These are phyloP conservation scores for Laothoe populi DNA, from an alignment of 2,888 invertebrate genomes.

Conservation along the genomic window DNA sequence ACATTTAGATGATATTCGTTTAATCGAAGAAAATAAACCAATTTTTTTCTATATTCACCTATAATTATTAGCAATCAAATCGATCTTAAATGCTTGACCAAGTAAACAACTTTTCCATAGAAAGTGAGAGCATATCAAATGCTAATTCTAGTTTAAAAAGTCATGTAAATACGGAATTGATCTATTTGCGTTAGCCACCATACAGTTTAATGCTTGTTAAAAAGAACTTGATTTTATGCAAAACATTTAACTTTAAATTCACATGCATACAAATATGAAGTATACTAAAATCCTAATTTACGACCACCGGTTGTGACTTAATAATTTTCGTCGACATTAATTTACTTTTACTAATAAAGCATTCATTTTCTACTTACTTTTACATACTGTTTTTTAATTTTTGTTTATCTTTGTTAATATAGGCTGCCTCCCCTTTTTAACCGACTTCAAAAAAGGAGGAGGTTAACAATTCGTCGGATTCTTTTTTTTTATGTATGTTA, in stretches of 20 bases:
- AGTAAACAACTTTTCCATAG: background rate
- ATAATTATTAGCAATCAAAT: background rate
- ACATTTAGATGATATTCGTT: no score
- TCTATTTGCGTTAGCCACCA: background rate
- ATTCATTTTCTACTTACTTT: no score
- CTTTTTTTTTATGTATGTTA: no score
- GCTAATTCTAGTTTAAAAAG: background rate
- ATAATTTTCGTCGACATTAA: no score
- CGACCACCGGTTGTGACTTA: no score
- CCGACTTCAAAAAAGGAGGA: no score
- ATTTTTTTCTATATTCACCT: background rate
- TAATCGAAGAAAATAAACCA: no score
- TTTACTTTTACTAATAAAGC: no score
- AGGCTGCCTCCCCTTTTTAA: no score
- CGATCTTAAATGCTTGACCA: background rate
- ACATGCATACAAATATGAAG: background rate
- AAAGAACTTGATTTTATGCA: slow-evolving; percentile 10
- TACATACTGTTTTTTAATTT: no score
- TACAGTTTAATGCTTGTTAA: background rate
- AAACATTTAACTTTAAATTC: background rate
- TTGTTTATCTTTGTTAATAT: no score
- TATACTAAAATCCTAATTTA: background rate
- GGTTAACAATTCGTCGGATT: no score
- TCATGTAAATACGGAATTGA: slow-evolving; percentile 13
- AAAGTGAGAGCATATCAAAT: slow-evolving; percentile 25